Conservation (phyloP, 2,888 invertebrate species). For the Eueremaeus valkanovi region DNA sequence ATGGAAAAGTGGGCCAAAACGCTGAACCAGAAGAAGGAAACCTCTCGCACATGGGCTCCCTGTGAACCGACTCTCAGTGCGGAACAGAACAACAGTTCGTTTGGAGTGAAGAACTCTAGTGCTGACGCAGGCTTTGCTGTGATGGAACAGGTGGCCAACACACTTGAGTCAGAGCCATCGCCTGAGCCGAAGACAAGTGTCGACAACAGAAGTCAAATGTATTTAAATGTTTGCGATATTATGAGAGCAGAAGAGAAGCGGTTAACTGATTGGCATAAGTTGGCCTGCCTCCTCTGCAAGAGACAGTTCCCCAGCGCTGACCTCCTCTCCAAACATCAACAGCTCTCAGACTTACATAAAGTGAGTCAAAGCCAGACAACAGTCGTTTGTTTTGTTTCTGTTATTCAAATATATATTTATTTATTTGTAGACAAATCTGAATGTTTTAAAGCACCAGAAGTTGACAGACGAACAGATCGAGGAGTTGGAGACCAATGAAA, state of each 20-base stretch:
- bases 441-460: slow-evolving; percentile 24
- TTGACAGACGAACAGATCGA: slow-evolving; percentile 44
- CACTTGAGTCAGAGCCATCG: slow-evolving; percentile 36
- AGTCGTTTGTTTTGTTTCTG: too few relatives aligned
- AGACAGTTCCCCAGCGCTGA: slow-evolving; percentile 87
- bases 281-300: slow-evolving; percentile 91
- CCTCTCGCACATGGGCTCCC: slow-evolving; percentile 49
- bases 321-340: slow-evolving; percentile 78
- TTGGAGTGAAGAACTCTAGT: not conserved
- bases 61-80: not conserved
- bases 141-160: slow-evolving; percentile 56
- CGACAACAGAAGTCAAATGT: not conserved
- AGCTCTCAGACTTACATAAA: slow-evolving; percentile 89
- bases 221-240: slow-evolving; percentile 13
- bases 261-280: slow-evolving; percentile 71
- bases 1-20: slow-evolving; percentile 96
- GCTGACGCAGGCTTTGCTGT: slow-evolving; percentile 92
- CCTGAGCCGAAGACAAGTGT: not conserved
- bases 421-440: slow-evolving; percentile 33
- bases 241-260: slow-evolving; percentile 49
- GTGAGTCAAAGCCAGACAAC: slow-evolving; percentile 30
- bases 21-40: slow-evolving; percentile 89
- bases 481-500: slow-evolving; percentile 45
- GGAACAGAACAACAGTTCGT: not conserved
- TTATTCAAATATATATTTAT: not conserved